A percentile compares a stretch with the other conserved stretches of the same genome.
phyloP scores from a whole-genome alignment of 2,888 invertebrate genomes.

The Myopa tessellatipennis region DNA sequence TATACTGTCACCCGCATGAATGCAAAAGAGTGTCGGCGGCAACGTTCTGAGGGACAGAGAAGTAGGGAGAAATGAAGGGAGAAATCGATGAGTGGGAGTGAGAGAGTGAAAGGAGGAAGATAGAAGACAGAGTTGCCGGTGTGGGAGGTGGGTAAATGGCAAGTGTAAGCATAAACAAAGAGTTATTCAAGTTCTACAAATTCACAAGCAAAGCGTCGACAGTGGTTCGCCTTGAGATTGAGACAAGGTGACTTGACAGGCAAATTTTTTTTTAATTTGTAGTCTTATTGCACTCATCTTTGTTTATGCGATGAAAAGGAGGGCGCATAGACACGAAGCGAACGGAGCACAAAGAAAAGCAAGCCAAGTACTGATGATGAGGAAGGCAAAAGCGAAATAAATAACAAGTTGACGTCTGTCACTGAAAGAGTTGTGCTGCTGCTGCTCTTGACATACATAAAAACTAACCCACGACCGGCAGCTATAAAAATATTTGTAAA shows the following conservation, averaged over 20 bases:
- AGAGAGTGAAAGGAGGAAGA: not conserved
- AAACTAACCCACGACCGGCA: not conserved
- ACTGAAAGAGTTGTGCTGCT: not conserved
- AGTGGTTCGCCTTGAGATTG: constrained; percentile 20
- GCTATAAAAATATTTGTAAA: too few species aligned
- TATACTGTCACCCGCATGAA: constrained; percentile 14
- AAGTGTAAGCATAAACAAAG: not conserved
- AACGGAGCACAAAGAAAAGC: not conserved
- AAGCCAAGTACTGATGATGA: not conserved
- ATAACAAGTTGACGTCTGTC: not conserved
- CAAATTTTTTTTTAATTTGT: not conserved
- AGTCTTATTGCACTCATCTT: not conserved
- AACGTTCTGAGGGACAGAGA: not conserved
- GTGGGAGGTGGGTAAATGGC: not conserved
- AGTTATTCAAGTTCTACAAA: not conserved
- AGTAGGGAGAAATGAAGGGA: not conserved
- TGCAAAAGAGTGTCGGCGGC: constrained; percentile 5
- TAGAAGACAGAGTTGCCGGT: not conserved
- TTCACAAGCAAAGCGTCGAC: not conserved
- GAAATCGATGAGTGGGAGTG: not conserved
- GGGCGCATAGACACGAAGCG: not conserved
- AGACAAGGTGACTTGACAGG: constrained; percentile 18
- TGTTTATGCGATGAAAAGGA: not conserved
- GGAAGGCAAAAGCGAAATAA: not conserved
- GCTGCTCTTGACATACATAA: constrained; percentile 24